Evolutionary conservation across 2,797 vertebrate genomes (phyloP).

Genomic region (Phrynocephalus vlangalii): DNA sequence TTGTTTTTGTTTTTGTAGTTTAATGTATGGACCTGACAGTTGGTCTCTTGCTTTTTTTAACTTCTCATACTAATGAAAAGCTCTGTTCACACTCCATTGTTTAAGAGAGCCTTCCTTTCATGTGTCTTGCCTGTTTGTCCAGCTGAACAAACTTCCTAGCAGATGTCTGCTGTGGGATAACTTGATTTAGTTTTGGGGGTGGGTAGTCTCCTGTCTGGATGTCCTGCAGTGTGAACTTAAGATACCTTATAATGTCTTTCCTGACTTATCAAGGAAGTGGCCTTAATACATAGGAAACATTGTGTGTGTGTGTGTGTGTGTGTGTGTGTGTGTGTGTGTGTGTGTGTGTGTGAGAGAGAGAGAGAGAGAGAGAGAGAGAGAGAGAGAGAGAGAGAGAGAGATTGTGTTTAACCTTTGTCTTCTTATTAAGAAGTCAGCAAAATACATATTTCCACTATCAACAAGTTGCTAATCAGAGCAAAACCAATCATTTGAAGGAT

Average conservation of each 20-base stretch:
- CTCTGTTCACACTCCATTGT: constrained; percentile 19
- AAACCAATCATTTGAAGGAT: neutral
- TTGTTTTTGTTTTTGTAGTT: neutral
- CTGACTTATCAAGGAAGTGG: constrained; percentile 25
- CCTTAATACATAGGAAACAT: constrained; percentile 1
- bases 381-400: too few species aligned
- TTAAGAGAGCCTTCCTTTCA: constrained; percentile 19
- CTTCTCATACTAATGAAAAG: neutral
- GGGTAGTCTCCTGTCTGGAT: constrained; percentile 31
- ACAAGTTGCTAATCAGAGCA: neutral
- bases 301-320: neutral
- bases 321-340: too few species aligned
- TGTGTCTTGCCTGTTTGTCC: constrained; percentile 35
- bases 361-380: too few species aligned
- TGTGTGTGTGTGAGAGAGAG: too few species aligned
- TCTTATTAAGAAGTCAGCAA: constrained; percentile 9
- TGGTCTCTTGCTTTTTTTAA: neutral
- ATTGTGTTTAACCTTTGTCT: neutral
- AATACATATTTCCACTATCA: neutral
- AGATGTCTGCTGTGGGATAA: constrained; percentile 35
- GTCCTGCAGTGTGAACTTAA: constrained; percentile 39
- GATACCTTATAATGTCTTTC: constrained; percentile 17
- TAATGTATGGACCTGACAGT: neutral
- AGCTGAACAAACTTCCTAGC: constrained; percentile 44
- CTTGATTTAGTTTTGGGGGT: constrained; percentile 9